Percentiles rank a stretch among this genome's conserved stretches.
These are phyloP conservation scores for Pachyseris speciosa DNA, from an alignment of 64 coral and sea anemone genomes.

Conservation along the genomic window DNA sequence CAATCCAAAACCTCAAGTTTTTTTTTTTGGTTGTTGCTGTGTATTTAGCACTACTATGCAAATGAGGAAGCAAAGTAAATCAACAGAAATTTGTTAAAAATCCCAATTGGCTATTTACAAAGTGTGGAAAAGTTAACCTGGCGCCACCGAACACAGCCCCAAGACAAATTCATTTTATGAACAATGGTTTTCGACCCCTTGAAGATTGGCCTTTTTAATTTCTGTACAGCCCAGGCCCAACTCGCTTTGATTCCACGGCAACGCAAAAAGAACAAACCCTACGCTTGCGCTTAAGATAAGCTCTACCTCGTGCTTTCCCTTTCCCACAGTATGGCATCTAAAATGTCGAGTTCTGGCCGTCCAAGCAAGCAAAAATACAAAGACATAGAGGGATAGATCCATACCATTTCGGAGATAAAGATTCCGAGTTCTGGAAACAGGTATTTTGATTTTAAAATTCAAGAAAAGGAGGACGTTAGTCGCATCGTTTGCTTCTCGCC, in stretches of 20 bases:
- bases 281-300: constrained; percentile 56
- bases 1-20: constrained; percentile 40
- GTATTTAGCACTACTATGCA: constrained; percentile 44
- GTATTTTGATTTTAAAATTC: constrained; percentile 39
- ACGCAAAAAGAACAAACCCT: neutral
- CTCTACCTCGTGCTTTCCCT: constrained; percentile 33
- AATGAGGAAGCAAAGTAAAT: constrained; percentile 38
- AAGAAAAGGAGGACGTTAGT: neutral
- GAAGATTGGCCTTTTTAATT: no score
- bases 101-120: constrained; percentile 19
- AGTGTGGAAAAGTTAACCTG: neutral
- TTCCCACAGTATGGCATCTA: constrained; percentile 26
- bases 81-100: constrained; percentile 63
- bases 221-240: constrained; percentile 46
- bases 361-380: constrained; percentile 44
- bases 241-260: neutral
- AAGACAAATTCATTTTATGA: constrained; percentile 5
- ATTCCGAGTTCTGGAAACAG: constrained; percentile 51
- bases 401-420: constrained; percentile 39
- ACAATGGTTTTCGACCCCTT: no score
- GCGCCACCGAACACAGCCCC: neutral
- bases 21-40: neutral
- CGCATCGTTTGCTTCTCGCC: neutral
- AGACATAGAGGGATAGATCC: constrained; percentile 66
- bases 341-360: constrained; percentile 16